phyloP scores from a whole-genome alignment of 2,113 vertebrate species.

The Cavia porcellus region DNA sequence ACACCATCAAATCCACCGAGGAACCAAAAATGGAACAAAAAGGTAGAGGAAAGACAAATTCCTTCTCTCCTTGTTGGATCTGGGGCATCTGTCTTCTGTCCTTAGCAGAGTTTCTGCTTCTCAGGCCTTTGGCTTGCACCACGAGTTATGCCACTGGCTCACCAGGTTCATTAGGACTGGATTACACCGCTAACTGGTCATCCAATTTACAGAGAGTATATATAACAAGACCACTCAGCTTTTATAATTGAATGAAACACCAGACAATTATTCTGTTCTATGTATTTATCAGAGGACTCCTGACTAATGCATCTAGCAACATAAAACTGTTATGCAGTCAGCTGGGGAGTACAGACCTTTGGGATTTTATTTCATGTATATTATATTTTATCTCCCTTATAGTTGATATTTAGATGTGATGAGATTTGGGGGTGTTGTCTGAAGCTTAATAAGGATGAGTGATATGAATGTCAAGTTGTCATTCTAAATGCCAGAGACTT shows the following conservation, averaged over 20 bases:
- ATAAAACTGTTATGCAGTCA: not conserved
- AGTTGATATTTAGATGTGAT: not conserved
- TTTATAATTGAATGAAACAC: not conserved
- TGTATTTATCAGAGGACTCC: not conserved
- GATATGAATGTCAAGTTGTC: not conserved
- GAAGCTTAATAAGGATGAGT: not conserved
- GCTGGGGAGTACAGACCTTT: not conserved
- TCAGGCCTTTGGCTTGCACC: too few species aligned
- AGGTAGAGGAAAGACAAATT: not conserved
- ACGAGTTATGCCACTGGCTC: not conserved
- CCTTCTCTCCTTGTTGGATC: not conserved
- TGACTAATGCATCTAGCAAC: not conserved
- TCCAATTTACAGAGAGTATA: not conserved
- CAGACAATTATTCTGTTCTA: not conserved
- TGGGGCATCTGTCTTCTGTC: not conserved
- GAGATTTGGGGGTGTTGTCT: not conserved
- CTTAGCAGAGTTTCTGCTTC: not conserved
- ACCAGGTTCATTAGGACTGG: too few species aligned
- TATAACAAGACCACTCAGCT: not conserved
- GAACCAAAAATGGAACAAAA: not conserved
- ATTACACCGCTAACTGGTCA: not conserved
- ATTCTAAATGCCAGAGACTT: not conserved
- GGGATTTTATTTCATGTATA: not conserved
- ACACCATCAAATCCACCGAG: fast-evolving
- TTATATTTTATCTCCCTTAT: not conserved